phyloP scores from a whole-genome alignment of 2,888 invertebrate genomes.

The Epinotia bilunana region DNA sequence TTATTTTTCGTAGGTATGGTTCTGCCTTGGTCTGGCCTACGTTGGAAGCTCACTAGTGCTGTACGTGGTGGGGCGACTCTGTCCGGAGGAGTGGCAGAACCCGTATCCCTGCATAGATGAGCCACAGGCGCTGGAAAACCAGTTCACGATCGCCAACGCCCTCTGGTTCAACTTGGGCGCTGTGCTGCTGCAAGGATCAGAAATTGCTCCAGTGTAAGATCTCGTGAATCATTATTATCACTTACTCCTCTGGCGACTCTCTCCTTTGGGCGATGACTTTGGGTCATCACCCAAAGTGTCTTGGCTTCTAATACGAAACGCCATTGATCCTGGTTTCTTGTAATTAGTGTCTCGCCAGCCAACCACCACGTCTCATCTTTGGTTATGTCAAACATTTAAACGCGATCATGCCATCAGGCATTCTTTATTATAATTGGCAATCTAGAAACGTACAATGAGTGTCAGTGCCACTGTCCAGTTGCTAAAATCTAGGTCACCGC shows the following conservation, averaged over 20 bases:
- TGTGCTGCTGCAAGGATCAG: constrained; percentile 94
- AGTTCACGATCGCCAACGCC: constrained; percentile 92
- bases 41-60: constrained; percentile 91
- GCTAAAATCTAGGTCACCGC: too few relatives aligned
- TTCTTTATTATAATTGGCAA: too few relatives aligned
- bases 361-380: neutral
- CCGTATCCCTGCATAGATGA: constrained; percentile 94
- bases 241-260: constrained; percentile 62
- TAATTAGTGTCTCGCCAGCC: neutral
- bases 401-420: neutral
- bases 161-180: constrained; percentile 96
- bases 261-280: too few relatives aligned
- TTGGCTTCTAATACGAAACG: neutral
- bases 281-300: neutral
- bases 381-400: neutral
- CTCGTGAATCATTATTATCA: too few relatives aligned
- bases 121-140: constrained; percentile 92
- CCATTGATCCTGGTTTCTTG: neutral
- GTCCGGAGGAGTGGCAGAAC: constrained; percentile 95
- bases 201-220: constrained; percentile 93
- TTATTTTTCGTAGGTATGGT: constrained; percentile 87
- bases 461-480: too few relatives aligned
- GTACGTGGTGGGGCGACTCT: constrained; percentile 91
- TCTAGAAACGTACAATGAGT: too few relatives aligned
- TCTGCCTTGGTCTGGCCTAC: constrained; percentile 93